Percentiles rank a stretch among this genome's conserved stretches.
phyloP scores from a whole-genome alignment of 1,140 invertebrate genomes.

The Anagrus nilaparvatae region DNA sequence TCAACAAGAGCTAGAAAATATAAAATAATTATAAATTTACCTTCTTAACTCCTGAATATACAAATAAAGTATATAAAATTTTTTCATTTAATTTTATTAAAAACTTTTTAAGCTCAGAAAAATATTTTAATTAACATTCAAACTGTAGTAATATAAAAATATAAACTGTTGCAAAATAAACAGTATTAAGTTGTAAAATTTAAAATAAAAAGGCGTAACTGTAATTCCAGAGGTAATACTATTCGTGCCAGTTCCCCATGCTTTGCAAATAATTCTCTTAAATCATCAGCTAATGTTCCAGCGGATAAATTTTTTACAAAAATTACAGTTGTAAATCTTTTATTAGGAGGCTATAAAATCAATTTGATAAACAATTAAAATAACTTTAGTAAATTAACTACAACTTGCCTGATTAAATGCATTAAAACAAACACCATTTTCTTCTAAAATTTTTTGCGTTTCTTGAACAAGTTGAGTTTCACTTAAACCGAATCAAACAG shows the following conservation, averaged over 20 bases:
- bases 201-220: constrained; percentile 33
- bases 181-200: constrained; percentile 10
- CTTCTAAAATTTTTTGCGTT: constrained; percentile 79
- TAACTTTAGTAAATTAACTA: neutral
- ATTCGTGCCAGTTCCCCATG: constrained; percentile 71
- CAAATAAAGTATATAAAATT: constrained; percentile 5
- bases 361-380: constrained; percentile 8
- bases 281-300: constrained; percentile 59
- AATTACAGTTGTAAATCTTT: constrained; percentile 84
- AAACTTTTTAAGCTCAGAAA: constrained; percentile 2
- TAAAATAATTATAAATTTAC: constrained; percentile 1
- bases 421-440: constrained; percentile 79
- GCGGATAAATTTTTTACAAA: constrained; percentile 93
- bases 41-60: neutral
- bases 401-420: constrained; percentile 66
- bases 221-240: constrained; percentile 78
- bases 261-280: constrained; percentile 65
- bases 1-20: constrained; percentile 69
- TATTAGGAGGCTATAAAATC: constrained; percentile 42
- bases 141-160: too few species aligned
- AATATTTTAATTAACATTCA: constrained; percentile 10
- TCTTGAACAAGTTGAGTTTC: constrained; percentile 93
- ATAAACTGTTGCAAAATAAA: too few species aligned
- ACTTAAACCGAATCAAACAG: constrained; percentile 89
- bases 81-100: constrained; percentile 6